phyloP scores from a whole-genome alignment of 2,113 vertebrate genomes.

The Propithecus coquereli region DNA sequence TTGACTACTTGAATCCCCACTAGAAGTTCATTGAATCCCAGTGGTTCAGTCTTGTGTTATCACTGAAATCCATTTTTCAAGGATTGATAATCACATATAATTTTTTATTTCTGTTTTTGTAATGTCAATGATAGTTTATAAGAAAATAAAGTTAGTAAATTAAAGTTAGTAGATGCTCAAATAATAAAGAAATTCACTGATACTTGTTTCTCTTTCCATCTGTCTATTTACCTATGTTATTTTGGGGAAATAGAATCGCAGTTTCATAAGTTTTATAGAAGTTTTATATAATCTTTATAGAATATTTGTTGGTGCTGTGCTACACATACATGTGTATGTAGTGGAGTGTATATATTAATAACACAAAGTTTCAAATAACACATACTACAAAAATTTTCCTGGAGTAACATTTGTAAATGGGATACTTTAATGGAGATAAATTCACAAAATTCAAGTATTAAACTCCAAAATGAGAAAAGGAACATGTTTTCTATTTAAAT shows the following conservation, averaged over 20 bases:
- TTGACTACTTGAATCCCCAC: background rate
- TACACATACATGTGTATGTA: background rate
- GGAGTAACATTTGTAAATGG: background rate
- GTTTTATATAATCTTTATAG: background rate
- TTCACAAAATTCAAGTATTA: constrained; percentile 1
- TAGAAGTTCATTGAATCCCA: background rate
- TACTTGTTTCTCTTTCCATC: background rate
- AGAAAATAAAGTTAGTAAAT: background rate
- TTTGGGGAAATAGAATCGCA: background rate
- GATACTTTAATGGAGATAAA: background rate
- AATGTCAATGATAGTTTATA: background rate
- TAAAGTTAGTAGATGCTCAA: background rate
- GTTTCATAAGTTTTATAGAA: background rate
- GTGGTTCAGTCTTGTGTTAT: background rate
- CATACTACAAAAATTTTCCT: background rate
- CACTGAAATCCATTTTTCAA: background rate
- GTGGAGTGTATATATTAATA: background rate
- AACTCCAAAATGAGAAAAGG: background rate
- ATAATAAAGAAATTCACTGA: background rate
- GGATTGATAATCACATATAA: background rate
- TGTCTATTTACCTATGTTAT: background rate
- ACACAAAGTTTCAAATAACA: background rate
- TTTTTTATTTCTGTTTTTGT: background rate
- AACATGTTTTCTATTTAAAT: background rate
- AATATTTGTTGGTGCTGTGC: background rate